A percentile compares a stretch with the other conserved stretches of the same genome.
Evolutionary conservation across 2,888 invertebrate genomes (phyloP).

Genomic region (Salpingus planirostris): DNA sequence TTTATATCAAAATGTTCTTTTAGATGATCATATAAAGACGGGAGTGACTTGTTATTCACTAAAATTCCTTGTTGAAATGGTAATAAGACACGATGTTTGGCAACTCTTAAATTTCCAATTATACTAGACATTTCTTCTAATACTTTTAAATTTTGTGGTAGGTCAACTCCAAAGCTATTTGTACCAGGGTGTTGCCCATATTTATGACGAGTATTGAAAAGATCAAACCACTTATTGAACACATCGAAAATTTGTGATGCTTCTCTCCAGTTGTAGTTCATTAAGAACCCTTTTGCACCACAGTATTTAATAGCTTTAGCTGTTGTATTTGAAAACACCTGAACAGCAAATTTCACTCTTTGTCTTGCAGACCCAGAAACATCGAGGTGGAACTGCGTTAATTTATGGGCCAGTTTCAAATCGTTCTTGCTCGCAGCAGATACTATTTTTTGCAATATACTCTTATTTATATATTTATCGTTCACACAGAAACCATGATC

Average conservation of each 20-base stretch:
- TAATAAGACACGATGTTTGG: neutral
- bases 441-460: neutral
- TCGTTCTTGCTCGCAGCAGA: no score
- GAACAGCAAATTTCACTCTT: conserved; percentile 17
- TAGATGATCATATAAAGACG: neutral
- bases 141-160: neutral
- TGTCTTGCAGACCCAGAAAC: conserved; percentile 17
- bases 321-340: conserved; percentile 16
- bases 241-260: neutral
- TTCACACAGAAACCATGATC: conserved; percentile 15
- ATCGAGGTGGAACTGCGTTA: conserved; percentile 17
- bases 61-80: neutral
- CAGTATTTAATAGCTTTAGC: conserved; percentile 9
- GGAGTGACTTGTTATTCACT: neutral
- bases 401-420: conserved; percentile 16
- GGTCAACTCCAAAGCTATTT: neutral
- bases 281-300: neutral
- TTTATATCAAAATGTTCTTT: neutral
- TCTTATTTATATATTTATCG: conserved; percentile 10
- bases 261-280: neutral
- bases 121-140: neutral
- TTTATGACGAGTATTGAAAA: neutral
- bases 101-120: neutral
- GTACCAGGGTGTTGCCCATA: neutral
- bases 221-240: neutral